phyloP scores from a whole-genome alignment of 1,140 invertebrate genomes.

The Rhyzopertha dominica region DNA sequence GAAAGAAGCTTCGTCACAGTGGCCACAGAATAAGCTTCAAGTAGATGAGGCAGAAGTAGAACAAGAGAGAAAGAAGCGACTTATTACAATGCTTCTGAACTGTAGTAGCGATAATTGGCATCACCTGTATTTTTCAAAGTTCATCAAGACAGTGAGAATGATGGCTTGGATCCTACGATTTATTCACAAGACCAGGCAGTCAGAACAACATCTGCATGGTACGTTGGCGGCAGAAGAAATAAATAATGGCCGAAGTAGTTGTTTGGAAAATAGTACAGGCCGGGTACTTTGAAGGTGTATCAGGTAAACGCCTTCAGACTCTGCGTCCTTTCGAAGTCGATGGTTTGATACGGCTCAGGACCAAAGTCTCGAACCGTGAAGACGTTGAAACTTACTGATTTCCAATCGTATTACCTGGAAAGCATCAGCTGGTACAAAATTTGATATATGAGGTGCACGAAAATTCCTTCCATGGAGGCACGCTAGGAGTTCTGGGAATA shows the following conservation, averaged over 20 bases:
- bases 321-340: conserved; percentile 25
- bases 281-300: too few relatives aligned
- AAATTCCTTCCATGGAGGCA: conserved; percentile 19
- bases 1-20: conserved; percentile 14
- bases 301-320: conserved; percentile 14
- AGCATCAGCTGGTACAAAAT: conserved; percentile 22
- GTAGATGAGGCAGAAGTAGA: conserved; percentile 19
- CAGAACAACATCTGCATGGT: conserved; percentile 13
- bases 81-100: not conserved
- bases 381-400: conserved; percentile 24
- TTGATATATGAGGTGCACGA: conserved; percentile 27
- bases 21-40: conserved; percentile 18
- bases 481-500: not conserved
- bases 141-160: conserved; percentile 31
- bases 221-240: conserved; percentile 24
- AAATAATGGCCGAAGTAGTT: conserved; percentile 23
- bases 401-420: conserved; percentile 33
- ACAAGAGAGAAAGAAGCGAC: conserved; percentile 22
- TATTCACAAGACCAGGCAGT: conserved; percentile 23
- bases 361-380: conserved; percentile 25
- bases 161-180: conserved; percentile 31
- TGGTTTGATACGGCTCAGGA: conserved; percentile 29
- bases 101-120: conserved; percentile 3
- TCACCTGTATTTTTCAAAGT: conserved; percentile 24
- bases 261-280: conserved; percentile 26